Evolutionary conservation across 1,140 invertebrate species (phyloP), one percentile per base, ranked within the genome.

Genomic region (Ooceraea biroi): DNA sequence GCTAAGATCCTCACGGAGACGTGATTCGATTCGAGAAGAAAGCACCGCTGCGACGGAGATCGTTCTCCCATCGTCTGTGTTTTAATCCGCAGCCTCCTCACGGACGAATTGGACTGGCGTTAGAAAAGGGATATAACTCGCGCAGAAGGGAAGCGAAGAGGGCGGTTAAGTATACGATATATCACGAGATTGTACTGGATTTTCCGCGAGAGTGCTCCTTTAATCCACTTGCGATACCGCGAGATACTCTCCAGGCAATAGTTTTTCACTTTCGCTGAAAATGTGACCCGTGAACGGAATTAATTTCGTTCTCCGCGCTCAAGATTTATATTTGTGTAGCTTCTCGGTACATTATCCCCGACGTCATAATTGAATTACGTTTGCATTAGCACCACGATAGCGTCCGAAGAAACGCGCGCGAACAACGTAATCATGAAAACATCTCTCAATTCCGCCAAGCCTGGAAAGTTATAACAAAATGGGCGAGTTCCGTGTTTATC

Each of bases 401-500:
- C 36, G 61, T 30, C 36, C 36, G 36, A 36, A 2, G 36, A 36
- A 36, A 7, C 36, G 36, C n/a, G n/a, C 48, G 19, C n/a, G 25
- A 41, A 69, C 19, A 44, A 27, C 11, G 22, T 78, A 69, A 69
- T 52, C 65, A 78, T 8, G 48, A 55, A 69, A 78, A 78, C 50
- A 68, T 80, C 66, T 71, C 63, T 71, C 50, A 19, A 71, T 80
- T 58, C 57, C 25, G 36, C 63, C 50, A 27, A 69, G 63, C 19
- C 25, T 36, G n/a, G n/a, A 55, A 46, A 57, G 65, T 69, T 71
- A 71, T 25, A 46, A 27, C 76, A 7, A 69, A 44, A 71, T 25
- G 17, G n/a, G 36, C n/a, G 27, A 71, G 25, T 71, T 69, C 50
- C n/a, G 19, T 69, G 63, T 78, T 80, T 69, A 80, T 80, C 76